These are phyloP conservation scores for Tachyglossus aculeatus DNA, from an alignment of 2,797 vertebrate species.

Conservation along the genomic window DNA sequence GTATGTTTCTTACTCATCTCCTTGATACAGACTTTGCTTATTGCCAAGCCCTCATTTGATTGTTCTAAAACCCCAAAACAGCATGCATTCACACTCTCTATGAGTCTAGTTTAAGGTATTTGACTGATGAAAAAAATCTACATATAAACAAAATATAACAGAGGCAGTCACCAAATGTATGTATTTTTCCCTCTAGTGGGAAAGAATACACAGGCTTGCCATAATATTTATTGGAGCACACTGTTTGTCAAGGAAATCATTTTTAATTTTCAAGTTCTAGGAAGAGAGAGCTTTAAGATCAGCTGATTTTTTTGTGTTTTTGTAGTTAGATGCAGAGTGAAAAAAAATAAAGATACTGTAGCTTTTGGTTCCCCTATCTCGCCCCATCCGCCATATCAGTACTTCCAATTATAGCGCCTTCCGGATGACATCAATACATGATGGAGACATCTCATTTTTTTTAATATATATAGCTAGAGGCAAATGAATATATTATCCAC, in stretches of 20 bases:
- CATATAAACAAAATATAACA: neutral
- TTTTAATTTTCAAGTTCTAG: slow-evolving; percentile 47
- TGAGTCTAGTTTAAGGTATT: neutral
- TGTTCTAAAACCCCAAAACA: neutral
- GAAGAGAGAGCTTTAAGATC: neutral
- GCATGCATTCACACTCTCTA: neutral
- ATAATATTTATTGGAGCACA: slow-evolving; percentile 53
- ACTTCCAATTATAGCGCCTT: slow-evolving; percentile 72
- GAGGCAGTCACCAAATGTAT: neutral
- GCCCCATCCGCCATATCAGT: neutral
- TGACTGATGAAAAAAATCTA: neutral
- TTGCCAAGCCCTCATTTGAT: neutral
- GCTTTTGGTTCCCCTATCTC: neutral
- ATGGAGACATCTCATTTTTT: slow-evolving; percentile 80
- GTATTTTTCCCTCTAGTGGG: neutral
- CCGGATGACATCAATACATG: slow-evolving; percentile 89
- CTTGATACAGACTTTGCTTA: neutral
- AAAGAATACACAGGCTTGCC: slow-evolving; percentile 37
- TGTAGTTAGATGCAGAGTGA: neutral
- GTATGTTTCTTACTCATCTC: too few relatives aligned
- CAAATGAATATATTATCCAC: slow-evolving; percentile 92
- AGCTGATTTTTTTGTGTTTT: slow-evolving; percentile 10
- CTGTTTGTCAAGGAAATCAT: slow-evolving; percentile 36
- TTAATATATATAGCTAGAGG: slow-evolving; percentile 86
- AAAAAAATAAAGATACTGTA: neutral